Evolutionary conservation across 2,113 vertebrate genomes (phyloP), one percentile per base, ranked within the genome.

Genomic region (Regulus satrapa): DNA sequence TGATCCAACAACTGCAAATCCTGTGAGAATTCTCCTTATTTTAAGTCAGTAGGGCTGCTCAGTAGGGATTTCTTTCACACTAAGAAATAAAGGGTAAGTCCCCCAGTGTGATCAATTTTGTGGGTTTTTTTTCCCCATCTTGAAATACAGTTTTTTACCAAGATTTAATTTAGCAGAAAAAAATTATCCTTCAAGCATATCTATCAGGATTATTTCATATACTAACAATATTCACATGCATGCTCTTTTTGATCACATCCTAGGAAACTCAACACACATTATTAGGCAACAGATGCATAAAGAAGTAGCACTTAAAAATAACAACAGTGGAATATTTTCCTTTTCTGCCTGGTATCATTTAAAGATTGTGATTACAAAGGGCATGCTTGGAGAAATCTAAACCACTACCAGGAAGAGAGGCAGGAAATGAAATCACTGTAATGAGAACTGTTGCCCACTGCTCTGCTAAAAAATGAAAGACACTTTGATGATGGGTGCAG

Each of bases 341-440:
- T 43, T 63, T 87, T 84, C 63, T 91, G 63, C 9, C 36, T 96
- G 77, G 43, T 45, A 45, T 95, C 68, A 73, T 51, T 48, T 73
- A 31, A 89, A 77, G 59, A 63, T 69, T 1, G 2, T 52, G 28
- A 43, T 64, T 41, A 91, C 31, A 69, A 36, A 64, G n/a, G 6
- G 16, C 8, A 10, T 83, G 38, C 72, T 94, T 78, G 82, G 95
- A 89, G 72, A 90, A 77, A 90, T 75, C 55, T 63, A n/a, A 93
- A 68, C 55, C n/a, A 71, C 61, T 93, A 87, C 46, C 46, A 72
- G 51, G 82, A 95, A 49, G 83, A 88, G 67, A 81, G 87, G 92
- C 61, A 95, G 86, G 72, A 96, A 97, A 79, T 76, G 13, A 94
- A 96, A 85, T 75, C 49, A 63, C 10, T 71, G 67, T 76, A 78